Evolutionary conservation across 2,888 invertebrate species (phyloP), one percentile per base, ranked within the genome.

Genomic region (Xestia rhomboidea): DNA sequence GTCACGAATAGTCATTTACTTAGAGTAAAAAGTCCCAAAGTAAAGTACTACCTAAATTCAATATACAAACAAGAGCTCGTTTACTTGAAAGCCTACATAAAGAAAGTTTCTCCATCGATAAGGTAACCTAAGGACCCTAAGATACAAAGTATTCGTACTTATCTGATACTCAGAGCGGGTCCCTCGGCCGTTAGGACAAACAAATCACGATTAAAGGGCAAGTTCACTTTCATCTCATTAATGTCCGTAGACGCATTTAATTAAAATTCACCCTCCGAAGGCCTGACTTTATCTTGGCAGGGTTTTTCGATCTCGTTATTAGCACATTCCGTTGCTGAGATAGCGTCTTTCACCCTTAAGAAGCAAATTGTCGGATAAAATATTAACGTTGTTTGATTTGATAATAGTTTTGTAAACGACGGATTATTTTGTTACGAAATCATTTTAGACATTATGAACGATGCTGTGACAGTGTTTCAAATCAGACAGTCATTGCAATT

Each of bases 171-270:
- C 90, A 90, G 89, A 84, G 89, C 87, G 88, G 90, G 91, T 88
- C 90, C 90, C 84, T 88, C 83, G 85, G 88, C 93, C 93, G 92
- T 93, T 92, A 92, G 93, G 90, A 94, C 95, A 95, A 96, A 96
- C 96, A 96, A 96, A 96, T 96, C 96, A 93, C 94, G 95, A 94
- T 95, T 93, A 95, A 94, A 93, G 92, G 91, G 90, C 91, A 91
- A 91, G 92, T 94, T 94, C 94, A 93, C 94, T 95, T 95, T 95
- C 95, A 94, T 96, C 95, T 95, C 95, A 95, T 96, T 96, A 96
- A 94, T 94, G 93, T 94, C 89, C 93, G 92, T 92, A 93, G 93
- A 93, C 93, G 94, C 94, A 94, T 96, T 96, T 96, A 96, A 96
- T 96, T 96, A 96, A 96, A 96, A 95, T 95, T 94, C 95, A 94